Base-by-base conservation (phyloP, 2,797 vertebrate genomes). In the Eutrigla gurnardus region DNA sequence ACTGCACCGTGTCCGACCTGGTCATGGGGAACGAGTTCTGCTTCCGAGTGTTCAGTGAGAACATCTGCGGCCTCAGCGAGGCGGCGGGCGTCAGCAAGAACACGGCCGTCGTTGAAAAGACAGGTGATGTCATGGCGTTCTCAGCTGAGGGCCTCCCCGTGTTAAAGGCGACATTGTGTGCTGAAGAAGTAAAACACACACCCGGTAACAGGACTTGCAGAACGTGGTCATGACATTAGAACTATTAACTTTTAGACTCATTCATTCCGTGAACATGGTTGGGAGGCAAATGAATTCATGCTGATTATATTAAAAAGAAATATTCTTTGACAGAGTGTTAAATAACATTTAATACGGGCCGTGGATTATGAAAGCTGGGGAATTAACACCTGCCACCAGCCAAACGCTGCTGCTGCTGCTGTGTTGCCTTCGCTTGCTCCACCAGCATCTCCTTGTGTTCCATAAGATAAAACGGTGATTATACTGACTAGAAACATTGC, bases 1-100 rank as follows among this genome's bases (percentile, higher is more conserved):
- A 82, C 88, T 98, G 96, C 77, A 97, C 96, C 0, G 94, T 97
- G 81, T 95, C 97, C 0, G 96, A 98, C 84, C 96, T 98, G 86
- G 93, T 98, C 76, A 95, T 98, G 94, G 97, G 97, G 73, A 98
- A 98, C 3, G 95, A 97, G 79, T 98, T 96, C 85, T 93, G 86
- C 55, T 98, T 98, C 84, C 93, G 96, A 5, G 90, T 97, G 57
- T 96, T 77, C 93, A 96, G 94, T 1, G 94, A 97, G 90, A 98
- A 98, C 90, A 86, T 97, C 89, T 97, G 96, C 6, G 97, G 97
- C 50, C 91, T 96, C 75, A 97, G 97, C 0, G 95, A 98, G 1
- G 86, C 79, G 0, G 77, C 95, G 0, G 94, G 94, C 0, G 2
- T 95, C 78, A 95, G 96, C 92, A 96, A 96, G 93, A 97, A 97